phyloP scores from a whole-genome alignment of 2,888 invertebrate genomes.

The Bimastos eiseni region DNA sequence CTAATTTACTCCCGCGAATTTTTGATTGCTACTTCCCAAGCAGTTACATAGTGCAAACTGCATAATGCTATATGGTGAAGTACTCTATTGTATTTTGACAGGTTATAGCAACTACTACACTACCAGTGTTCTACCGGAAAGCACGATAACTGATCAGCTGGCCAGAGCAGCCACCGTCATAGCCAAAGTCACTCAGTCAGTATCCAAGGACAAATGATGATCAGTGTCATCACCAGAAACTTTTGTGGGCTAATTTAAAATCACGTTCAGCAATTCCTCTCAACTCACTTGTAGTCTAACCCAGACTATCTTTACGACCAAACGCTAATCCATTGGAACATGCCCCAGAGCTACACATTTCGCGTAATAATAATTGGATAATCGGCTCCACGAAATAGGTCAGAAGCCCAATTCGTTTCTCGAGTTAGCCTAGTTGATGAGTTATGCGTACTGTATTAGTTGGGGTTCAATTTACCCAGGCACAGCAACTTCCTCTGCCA shows the following conservation, averaged over 20 bases:
- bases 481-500: no score
- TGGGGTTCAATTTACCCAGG: no score
- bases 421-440: neutral
- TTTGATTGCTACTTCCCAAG: neutral
- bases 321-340: neutral
- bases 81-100: conserved; percentile 15
- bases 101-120: conserved; percentile 26
- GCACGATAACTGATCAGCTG: conserved; percentile 42
- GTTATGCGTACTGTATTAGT: no score
- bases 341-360: neutral
- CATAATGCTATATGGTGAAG: neutral
- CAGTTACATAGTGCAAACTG: neutral
- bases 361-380: no score
- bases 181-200: conserved; percentile 8
- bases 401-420: neutral
- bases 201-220: neutral
- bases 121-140: neutral
- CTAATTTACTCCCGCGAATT: no score
- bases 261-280: neutral
- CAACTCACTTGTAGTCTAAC: neutral
- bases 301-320: neutral
- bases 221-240: neutral
- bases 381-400: neutral
- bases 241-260: neutral
- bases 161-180: conserved; percentile 46